These are phyloP conservation scores for Alviniconcha marisindica DNA, from an alignment of 1,140 invertebrate genomes.

Conservation along the genomic window DNA sequence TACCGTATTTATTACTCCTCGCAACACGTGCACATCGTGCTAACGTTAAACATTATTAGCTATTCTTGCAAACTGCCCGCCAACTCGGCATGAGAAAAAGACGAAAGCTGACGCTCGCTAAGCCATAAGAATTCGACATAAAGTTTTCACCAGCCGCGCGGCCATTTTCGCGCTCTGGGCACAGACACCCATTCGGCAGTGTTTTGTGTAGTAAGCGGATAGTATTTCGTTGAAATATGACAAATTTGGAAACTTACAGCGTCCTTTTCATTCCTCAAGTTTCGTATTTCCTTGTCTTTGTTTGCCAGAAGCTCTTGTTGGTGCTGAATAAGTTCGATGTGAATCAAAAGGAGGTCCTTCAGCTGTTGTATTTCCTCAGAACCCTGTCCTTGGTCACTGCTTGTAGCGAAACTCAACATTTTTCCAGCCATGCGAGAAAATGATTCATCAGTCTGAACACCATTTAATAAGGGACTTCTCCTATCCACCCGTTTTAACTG, in stretches of 20 bases:
- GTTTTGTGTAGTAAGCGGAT: no score
- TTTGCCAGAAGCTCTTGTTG: constrained; percentile 57
- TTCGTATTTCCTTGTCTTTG: constrained; percentile 61
- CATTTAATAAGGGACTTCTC: constrained; percentile 10
- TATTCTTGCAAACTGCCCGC: no score
- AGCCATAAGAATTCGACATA: neutral
- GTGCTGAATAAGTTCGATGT: constrained; percentile 63
- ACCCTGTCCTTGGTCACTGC: constrained; percentile 19
- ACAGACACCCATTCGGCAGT: no score
- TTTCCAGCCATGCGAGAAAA: constrained; percentile 37
- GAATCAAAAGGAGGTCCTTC: constrained; percentile 59
- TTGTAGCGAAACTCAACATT: constrained; percentile 26
- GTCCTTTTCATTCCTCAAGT: constrained; percentile 53
- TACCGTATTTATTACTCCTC: no score
- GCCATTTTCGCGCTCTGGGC: constrained; percentile 31
- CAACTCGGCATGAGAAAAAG: no score
- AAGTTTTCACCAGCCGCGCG: neutral
- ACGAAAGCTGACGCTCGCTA: neutral
- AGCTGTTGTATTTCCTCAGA: constrained; percentile 52
- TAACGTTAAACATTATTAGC: no score
- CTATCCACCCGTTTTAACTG: constrained; percentile 39
- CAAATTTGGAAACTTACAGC: constrained; percentile 45
- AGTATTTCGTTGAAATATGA: neutral
- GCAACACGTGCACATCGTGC: no score
- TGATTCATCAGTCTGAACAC: constrained; percentile 7